phyloP scores from a whole-genome alignment of 2,113 vertebrate species.

The Crocuta crocuta region DNA sequence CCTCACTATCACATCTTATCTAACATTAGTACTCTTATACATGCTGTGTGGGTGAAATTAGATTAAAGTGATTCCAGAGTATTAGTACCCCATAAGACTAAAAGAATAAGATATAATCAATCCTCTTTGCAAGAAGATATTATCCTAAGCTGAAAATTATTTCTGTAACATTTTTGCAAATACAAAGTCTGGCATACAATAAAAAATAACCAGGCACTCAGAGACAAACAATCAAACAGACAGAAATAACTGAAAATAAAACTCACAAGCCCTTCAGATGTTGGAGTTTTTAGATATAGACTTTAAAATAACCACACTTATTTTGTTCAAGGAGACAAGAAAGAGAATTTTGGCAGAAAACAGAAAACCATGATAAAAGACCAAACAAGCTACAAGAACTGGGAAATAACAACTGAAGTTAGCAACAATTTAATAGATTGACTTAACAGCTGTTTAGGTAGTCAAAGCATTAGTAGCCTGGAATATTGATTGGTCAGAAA shows the following conservation, averaged over 20 bases:
- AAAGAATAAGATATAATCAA: neutral
- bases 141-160: conserved; percentile 41
- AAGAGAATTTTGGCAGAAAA: neutral
- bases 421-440: neutral
- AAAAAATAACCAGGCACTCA: conserved; percentile 32
- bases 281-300: neutral
- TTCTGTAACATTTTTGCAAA: conserved; percentile 31
- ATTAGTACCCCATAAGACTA: neutral
- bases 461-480: neutral
- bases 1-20: neutral
- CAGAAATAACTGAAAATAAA: conserved; percentile 52
- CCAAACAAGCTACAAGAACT: neutral
- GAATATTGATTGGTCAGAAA: neutral
- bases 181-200: neutral
- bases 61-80: neutral
- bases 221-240: conserved; percentile 3
- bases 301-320: conserved; percentile 24
- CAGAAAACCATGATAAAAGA: neutral
- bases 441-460: neutral
- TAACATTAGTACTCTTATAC: neutral
- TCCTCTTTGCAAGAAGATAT: neutral
- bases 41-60: neutral
- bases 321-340: conserved; percentile 37
- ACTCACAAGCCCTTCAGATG: neutral
- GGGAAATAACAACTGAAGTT: neutral